phyloP scores from a whole-genome alignment of 2,113 vertebrate genomes.

The Sylvietta virens region DNA sequence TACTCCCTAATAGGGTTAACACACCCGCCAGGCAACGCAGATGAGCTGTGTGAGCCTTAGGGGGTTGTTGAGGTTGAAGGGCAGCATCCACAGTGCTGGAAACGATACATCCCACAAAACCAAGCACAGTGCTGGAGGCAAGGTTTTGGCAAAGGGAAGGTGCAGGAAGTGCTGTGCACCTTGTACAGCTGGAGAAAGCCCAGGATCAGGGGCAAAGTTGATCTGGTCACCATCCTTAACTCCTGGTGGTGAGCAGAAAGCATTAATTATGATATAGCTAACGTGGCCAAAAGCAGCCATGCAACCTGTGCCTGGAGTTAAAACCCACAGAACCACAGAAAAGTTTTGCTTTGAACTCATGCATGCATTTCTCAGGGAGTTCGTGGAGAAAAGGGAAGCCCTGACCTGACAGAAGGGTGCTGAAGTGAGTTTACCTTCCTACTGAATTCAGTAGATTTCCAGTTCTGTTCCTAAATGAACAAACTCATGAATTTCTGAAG shows the following conservation, averaged over 20 bases:
- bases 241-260: background rate
- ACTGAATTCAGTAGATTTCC: background rate
- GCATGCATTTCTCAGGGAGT: background rate
- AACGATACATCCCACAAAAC: background rate
- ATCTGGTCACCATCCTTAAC: background rate
- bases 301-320: background rate
- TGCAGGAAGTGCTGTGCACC: background rate
- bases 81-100: background rate
- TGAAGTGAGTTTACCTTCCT: background rate
- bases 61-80: background rate
- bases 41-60: background rate
- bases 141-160: background rate
- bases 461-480: background rate
- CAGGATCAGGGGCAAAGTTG: background rate
- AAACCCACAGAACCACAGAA: background rate
- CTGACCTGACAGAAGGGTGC: background rate
- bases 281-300: background rate
- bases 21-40: background rate
- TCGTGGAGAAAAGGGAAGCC: background rate
- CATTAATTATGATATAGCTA: background rate
- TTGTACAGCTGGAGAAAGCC: background rate
- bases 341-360: background rate
- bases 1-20: background rate
- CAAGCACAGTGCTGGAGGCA: background rate
- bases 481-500: background rate